A percentile compares a stretch with the other conserved stretches of the same genome.
These are phyloP conservation scores for Mylabris sibirica DNA, from an alignment of 2,888 invertebrate species.

Conservation along the genomic window DNA sequence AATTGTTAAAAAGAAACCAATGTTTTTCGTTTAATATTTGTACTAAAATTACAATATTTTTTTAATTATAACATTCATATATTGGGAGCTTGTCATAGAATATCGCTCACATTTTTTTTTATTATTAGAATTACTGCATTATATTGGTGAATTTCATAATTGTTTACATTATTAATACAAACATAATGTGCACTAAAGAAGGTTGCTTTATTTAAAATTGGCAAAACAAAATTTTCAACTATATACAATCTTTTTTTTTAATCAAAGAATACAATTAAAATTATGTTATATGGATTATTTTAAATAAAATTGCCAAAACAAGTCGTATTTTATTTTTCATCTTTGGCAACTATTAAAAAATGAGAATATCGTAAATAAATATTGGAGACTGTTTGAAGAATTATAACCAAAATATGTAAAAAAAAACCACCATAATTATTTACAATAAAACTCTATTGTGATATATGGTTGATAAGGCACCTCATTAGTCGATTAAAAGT, in stretches of 20 bases:
- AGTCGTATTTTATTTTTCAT: not conserved
- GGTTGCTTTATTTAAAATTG: not conserved
- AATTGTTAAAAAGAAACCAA: conserved; percentile 67
- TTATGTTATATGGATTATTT: conserved; percentile 18
- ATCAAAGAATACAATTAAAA: conserved; percentile 12
- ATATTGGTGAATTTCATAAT: too few relatives aligned
- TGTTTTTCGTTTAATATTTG: conserved; percentile 73
- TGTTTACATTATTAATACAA: too few relatives aligned
- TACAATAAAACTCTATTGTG: not conserved
- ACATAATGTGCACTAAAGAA: too few relatives aligned
- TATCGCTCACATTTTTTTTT: too few relatives aligned
- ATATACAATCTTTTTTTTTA: not conserved
- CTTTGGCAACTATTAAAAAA: not conserved
- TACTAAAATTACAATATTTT: not conserved
- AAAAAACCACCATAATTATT: not conserved
- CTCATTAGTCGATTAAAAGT: conserved; percentile 66
- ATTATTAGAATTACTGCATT: too few relatives aligned
- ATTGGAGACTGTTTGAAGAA: not conserved
- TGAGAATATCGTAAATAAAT: too few relatives aligned
- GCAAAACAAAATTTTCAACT: not conserved
- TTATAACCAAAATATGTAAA: not conserved
- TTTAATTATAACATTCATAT: not conserved
- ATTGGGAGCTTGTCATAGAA: not conserved
- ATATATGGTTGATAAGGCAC: not conserved
- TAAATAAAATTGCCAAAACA: not conserved